Conservation (phyloP, 2,113 vertebrate species). For the Pelusios castaneus region DNA sequence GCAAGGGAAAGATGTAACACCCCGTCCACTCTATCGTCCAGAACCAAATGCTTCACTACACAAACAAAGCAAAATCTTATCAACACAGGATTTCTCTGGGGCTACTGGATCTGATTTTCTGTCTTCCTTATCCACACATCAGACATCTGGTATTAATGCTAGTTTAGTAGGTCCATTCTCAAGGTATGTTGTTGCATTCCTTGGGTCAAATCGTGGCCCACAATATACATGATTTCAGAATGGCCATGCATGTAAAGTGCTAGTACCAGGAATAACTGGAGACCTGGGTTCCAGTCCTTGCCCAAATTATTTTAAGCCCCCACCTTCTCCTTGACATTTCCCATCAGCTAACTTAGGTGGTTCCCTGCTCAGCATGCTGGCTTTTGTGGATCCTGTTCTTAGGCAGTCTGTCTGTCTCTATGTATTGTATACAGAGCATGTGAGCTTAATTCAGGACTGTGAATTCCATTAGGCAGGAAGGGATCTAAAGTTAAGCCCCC, state of each 20-base stretch:
- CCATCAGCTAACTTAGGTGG: not conserved
- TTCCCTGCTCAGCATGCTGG: not conserved
- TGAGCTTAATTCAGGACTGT: not conserved
- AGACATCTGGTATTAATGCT: slow-evolving; percentile 62
- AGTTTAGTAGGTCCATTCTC: slow-evolving; percentile 78
- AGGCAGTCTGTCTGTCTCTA: not conserved
- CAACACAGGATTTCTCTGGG: slow-evolving; percentile 67
- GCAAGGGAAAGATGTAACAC: slow-evolving; percentile 86
- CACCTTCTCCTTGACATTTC: not conserved
- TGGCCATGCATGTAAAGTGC: accelerated
- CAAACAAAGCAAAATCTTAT: slow-evolving; percentile 76
- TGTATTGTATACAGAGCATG: not conserved
- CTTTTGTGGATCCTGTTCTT: not conserved
- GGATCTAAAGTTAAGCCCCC: not conserved
- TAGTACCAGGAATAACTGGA: not conserved
- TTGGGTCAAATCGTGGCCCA: not conserved
- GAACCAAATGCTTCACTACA: slow-evolving; percentile 59
- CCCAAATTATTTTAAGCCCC: not conserved
- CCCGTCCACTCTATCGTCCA: slow-evolving; percentile 79
- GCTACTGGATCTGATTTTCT: slow-evolving; percentile 57
- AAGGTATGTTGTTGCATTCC: slow-evolving; percentile 71
- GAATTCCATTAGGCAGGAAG: not conserved
- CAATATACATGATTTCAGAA: not conserved
- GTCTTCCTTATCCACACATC: slow-evolving; percentile 64
- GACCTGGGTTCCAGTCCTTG: not conserved